Percentiles rank a stretch among this genome's conserved stretches.
Conservation (phyloP, 2,797 vertebrate genomes). For the Leucoraja ocellata region DNA sequence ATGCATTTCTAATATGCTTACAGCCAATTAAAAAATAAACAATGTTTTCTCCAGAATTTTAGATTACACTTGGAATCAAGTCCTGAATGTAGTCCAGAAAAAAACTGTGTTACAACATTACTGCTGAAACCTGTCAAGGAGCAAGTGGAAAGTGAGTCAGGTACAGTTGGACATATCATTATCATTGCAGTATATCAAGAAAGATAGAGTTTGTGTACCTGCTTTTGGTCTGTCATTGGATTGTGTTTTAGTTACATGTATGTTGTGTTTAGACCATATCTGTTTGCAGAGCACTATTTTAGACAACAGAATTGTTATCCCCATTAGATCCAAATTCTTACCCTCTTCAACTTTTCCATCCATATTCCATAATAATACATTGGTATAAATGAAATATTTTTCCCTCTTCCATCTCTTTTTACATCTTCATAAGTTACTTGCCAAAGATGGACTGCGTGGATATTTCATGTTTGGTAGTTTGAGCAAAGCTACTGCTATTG, state of each 20-base stretch:
- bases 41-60: constrained; percentile 52
- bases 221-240: not conserved
- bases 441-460: not conserved
- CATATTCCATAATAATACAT: not conserved
- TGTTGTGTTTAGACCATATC: not conserved
- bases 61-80: constrained; percentile 55
- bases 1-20: not conserved
- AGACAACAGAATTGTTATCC: not conserved
- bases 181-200: not conserved
- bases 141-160: constrained; percentile 51
- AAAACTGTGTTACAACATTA: constrained; percentile 47
- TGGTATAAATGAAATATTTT: not conserved
- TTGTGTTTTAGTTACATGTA: not conserved
- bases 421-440: not conserved
- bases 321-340: not conserved
- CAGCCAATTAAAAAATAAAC: not conserved
- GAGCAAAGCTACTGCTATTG: not conserved
- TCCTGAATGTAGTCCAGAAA: constrained; percentile 54
- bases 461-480: not conserved
- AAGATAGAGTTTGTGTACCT: not conserved
- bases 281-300: not conserved
- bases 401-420: no score
- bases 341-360: not conserved
- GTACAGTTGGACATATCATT: constrained; percentile 47
- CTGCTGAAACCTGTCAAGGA: constrained; percentile 51